Conservation (phyloP, 2,888 invertebrate species). For the Lepidocyrtoides sp. region DNA sequence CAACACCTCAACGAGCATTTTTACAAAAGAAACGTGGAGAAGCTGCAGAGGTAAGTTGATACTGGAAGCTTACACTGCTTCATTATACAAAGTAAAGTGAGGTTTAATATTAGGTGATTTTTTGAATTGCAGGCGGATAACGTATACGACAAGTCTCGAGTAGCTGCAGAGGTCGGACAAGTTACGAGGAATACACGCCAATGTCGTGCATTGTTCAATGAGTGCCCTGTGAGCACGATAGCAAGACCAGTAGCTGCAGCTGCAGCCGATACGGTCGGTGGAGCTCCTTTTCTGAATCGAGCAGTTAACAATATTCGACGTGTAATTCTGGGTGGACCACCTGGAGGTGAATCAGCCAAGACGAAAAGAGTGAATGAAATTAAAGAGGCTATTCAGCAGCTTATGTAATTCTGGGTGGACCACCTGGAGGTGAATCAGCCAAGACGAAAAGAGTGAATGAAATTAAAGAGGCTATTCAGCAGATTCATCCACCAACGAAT, state of each 20-base stretch:
- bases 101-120: not conserved
- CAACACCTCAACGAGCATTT: conserved; percentile 24
- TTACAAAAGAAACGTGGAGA: conserved; percentile 69
- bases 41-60: conserved; percentile 40
- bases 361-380: conserved; percentile 53
- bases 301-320: conserved; percentile 76
- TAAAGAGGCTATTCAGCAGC: conserved; percentile 59
- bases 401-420: conserved; percentile 57
- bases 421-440: not conserved
- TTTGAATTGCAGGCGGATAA: conserved; percentile 56
- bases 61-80: not conserved
- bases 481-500: conserved; percentile 26
- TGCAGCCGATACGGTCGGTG: not conserved
- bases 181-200: conserved; percentile 62
- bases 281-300: conserved; percentile 42
- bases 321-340: conserved; percentile 53
- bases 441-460: conserved; percentile 52
- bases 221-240: conserved; percentile 65
- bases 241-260: not conserved
- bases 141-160: conserved; percentile 56
- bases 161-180: conserved; percentile 68
- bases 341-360: not conserved
- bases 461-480: conserved; percentile 59
- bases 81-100: not conserved
- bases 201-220: conserved; percentile 76